A percentile compares a stretch with the other conserved stretches of the same genome.
Conservation (phyloP, 2,888 invertebrate genomes). For the Cotesia congregata region DNA sequence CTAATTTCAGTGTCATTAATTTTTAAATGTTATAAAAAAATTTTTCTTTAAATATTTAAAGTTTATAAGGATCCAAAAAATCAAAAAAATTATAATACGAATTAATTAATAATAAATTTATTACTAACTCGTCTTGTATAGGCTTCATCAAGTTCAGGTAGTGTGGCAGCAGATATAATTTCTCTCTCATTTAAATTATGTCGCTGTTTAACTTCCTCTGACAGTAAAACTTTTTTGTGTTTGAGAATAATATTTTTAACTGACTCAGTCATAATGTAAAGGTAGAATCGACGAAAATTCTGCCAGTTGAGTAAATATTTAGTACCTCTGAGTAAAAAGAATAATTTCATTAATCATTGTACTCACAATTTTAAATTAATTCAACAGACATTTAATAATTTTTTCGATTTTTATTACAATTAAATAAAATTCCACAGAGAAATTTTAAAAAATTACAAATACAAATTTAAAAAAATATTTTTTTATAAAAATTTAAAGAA, state of each 20-base stretch:
- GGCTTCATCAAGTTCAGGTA: slow-evolving; percentile 90
- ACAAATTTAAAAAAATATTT: too few relatives aligned
- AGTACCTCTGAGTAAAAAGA: slow-evolving; percentile 76
- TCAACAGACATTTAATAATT: too few relatives aligned
- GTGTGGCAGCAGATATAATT: slow-evolving; percentile 88
- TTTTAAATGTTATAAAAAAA: too few relatives aligned
- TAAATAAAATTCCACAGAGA: too few relatives aligned
- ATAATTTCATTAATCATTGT: not conserved
- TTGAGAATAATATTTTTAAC: slow-evolving; percentile 89
- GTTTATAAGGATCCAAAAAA: not conserved
- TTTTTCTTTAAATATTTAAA: too few relatives aligned
- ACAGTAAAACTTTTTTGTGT: slow-evolving; percentile 83
- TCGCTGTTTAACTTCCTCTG: slow-evolving; percentile 79
- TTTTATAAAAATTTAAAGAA: too few relatives aligned
- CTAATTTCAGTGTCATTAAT: too few relatives aligned
- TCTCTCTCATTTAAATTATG: slow-evolving; percentile 83
- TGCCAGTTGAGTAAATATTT: slow-evolving; percentile 89
- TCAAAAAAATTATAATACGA: not conserved
- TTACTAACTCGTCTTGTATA: slow-evolving; percentile 77
- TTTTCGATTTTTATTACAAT: too few relatives aligned
- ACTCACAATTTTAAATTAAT: too few relatives aligned
- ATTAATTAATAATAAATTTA: not conserved
- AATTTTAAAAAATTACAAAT: too few relatives aligned
- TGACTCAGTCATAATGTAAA: slow-evolving; percentile 94
- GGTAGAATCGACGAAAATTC: slow-evolving; percentile 89